Evolutionary conservation across 2,797 vertebrate species (phyloP), one percentile per base, ranked within the genome.

Genomic region (Spinibarbus caldwelli): DNA sequence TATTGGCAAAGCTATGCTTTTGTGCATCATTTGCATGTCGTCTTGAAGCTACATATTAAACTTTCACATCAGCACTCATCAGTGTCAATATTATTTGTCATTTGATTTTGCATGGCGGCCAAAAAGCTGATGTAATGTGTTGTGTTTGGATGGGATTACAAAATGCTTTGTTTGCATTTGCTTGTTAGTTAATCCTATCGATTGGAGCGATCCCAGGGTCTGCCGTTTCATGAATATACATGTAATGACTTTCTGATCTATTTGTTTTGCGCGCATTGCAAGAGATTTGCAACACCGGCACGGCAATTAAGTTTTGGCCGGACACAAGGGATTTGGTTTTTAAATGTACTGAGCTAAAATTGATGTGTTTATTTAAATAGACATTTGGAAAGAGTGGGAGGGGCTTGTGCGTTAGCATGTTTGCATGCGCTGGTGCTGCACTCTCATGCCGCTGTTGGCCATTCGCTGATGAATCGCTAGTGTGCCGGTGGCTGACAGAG

Each of bases 401-500:
- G 49, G 76, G 67, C 81, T 78, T 86, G 76, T 80, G 78, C 72
- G 79, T 80, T 73, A 79, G 78, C 82, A 68, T 72, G 78, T 84
- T 77, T 81, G 82, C 85, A 68, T 43, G 59, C 75, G 82, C 66
- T 26, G 85, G 47, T 31, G 43, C 77, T 78, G 67, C 67, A 73
- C 62, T 47, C 78, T 85, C 67, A 49, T 21, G 15, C 62, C 14
- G 75, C 83, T 84, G 54, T 78, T 68, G 49, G 78, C 21, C 38
- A 11, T 68, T 77, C 52, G 76, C 86, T 91, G 87, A 90, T 88
- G 88, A 88, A 88, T 87, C 70, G 82, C 85, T 45, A 64, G 54
- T 41, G 75, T 75, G 87, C 80, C 78, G 54, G 21, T 19, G 83
- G 72, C 87, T 90, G 92, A 93, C 92, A 92, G 81, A 94, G 92